Base-by-base conservation (phyloP, 2,797 vertebrate genomes). In the Neoniphon sammara region DNA sequence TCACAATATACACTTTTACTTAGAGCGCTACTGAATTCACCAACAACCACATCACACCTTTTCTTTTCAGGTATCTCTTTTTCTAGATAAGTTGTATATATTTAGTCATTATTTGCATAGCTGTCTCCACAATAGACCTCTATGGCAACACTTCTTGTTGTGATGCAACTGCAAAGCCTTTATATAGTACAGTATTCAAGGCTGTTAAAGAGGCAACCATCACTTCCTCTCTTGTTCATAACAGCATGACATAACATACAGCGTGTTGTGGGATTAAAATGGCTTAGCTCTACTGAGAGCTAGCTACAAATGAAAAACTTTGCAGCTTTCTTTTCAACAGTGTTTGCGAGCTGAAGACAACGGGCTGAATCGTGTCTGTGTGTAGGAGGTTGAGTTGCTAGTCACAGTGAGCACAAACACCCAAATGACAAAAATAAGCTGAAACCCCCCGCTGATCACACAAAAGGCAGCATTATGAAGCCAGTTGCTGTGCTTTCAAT, bases 391-490 rank as follows among this genome's bases (percentile, higher is more conserved):
- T 23, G 11, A 59, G 49, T n/a, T n/a, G 65, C 42, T 68, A 50
- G 23, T 23, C 36, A 56, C 34, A 53, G 5, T 66, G 27, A 77
- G 27, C n/a, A 66, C n/a, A 46, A 63, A 55, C 23, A 44, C 20
- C 20, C 2, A 53, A 60, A 39, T 25, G 52, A 17, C 10, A 69
- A 42, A 76, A 57, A 70, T 25, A 34, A 52, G 34, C 12, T 25
- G 7, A 69, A 79, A 61, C 17, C 17, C 69, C 47, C 42, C 4
- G 30, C 31, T 53, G 56, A 69, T 55, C 69, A 71, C 68, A 72
- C 64, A 66, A 79, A 27, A 8, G 25, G n/a, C 20, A 46, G n/a
- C 59, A n/a, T 66, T 57, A 63, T 20, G 23, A 11, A 10, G 36
- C 44, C 12, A 21, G 54, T 20, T 14, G 54, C 50, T 65, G 42